Percentiles rank a stretch among this genome's conserved stretches.
Evolutionary conservation across 2,797 vertebrate species (phyloP).

Genomic region (Falco cherrug): DNA sequence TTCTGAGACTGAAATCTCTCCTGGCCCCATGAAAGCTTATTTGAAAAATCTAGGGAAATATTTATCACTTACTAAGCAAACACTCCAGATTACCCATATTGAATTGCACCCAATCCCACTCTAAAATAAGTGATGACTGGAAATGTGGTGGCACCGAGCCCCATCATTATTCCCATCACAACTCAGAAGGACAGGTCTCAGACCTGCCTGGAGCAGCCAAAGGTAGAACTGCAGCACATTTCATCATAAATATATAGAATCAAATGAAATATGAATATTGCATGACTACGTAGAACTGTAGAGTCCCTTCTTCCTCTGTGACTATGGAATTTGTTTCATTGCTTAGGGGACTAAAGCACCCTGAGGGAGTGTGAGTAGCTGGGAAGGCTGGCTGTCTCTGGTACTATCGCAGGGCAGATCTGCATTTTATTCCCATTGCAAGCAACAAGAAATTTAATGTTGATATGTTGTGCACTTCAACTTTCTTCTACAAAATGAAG

Average conservation of each 20-base stretch:
- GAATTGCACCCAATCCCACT: not conserved
- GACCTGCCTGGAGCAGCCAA: not conserved
- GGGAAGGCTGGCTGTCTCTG: not conserved
- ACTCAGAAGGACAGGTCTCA: not conserved
- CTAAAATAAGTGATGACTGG: not conserved
- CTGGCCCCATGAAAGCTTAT: not conserved
- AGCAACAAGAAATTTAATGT: not conserved
- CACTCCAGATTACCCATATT: not conserved
- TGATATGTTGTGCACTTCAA: not conserved
- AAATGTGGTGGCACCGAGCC: not conserved
- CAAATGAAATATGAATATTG: not conserved
- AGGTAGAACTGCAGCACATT: not conserved
- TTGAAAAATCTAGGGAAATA: not conserved
- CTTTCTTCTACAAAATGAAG: not conserved
- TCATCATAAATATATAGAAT: not conserved
- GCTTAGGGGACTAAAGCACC: not conserved
- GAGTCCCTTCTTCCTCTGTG: not conserved
- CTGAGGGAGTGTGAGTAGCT: not conserved
- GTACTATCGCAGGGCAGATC: not conserved
- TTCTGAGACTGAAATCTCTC: not conserved
- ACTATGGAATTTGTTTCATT: not conserved
- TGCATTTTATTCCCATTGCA: not conserved
- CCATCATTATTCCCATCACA: not conserved
- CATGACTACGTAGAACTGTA: not conserved
- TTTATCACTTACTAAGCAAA: not conserved